Evolutionary conservation across 2,113 vertebrate genomes (phyloP), one percentile per base, ranked within the genome.

Genomic region (Seriola aureovittata): DNA sequence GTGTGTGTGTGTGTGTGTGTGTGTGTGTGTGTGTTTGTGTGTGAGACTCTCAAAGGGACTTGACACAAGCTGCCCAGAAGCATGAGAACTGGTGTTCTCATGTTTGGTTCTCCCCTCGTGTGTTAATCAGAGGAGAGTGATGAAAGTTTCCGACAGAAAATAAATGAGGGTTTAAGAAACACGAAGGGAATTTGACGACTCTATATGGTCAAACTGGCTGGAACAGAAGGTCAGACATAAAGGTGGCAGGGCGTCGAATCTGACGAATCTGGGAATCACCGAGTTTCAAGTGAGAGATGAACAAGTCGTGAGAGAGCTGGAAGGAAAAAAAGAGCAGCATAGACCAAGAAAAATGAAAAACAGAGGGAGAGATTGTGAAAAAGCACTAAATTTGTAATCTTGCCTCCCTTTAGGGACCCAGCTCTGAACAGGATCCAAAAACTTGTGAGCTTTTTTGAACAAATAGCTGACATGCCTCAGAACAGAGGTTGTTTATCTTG

Each of bases 391-490:
- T 91, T 91, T 92, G 91, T 91, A 92, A 91, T 89, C 92, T 92
- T 71, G 85, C 89, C 89, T 94, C 92, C 92, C 91, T 88, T 89
- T 8, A 0, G 93, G 87, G 93, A 94, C 84, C 73, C 32, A 52
- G 55, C 57, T 78, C 86, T 88, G 92, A 93, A 90, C 71, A 29
- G 67, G 85, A 80, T 95, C 91, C 93, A 94, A 90, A 91, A 91
- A 58, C 81, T 71, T 78, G 78, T 68, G 85, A 84, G 84, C 86
- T 92, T 90, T 87, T 91, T 85, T 84, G 63, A 90, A 88, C 89
- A 93, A 93, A 95, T 95, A 95, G 90, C 88, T 94, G 90, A 88
- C 90, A 88, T 94, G 88, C 92, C 85, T 91, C 87, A 78, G 89
- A 84, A 82, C 63, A 75, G 89, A 87, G 87, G 75, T 76, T 93